These are phyloP conservation scores for Cossypha heuglini DNA, from an alignment of 2,797 vertebrate species.

Conservation along the genomic window DNA sequence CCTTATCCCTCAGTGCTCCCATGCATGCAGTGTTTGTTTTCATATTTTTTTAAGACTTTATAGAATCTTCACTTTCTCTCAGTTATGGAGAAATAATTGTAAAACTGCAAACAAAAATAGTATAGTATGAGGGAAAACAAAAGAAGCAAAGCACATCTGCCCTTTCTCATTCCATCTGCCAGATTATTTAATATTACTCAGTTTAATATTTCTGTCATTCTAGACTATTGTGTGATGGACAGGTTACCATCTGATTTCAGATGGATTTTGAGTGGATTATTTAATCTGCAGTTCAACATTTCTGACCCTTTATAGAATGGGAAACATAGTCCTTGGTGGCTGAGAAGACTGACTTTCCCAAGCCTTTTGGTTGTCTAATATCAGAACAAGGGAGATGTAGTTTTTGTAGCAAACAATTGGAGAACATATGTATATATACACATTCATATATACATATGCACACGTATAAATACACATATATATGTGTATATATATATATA, in stretches of 20 bases:
- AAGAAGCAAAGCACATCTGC: not conserved
- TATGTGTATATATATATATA: rapidly evolving
- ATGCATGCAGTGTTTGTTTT: not conserved
- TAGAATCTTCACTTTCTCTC: not conserved
- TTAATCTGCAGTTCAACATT: not conserved
- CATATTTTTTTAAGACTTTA: not conserved
- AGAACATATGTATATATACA: too few relatives aligned
- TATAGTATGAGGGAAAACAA: not conserved
- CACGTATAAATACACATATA: too few relatives aligned
- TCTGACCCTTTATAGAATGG: not conserved
- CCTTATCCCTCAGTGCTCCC: not conserved
- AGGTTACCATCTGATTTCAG: not conserved
- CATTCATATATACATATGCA: too few relatives aligned
- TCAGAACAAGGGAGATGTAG: not conserved
- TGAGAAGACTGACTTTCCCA: not conserved
- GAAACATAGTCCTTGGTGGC: not conserved
- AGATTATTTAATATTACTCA: not conserved
- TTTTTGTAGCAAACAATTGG: not conserved
- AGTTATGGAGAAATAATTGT: not conserved
- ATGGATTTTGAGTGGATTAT: not conserved
- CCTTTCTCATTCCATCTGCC: not conserved
- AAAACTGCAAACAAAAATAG: not conserved
- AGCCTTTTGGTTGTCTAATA: not conserved
- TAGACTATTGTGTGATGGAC: not conserved
- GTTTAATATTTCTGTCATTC: not conserved